These are phyloP conservation scores for Beris morrisii DNA, from an alignment of 2,888 invertebrate genomes.

Conservation along the genomic window DNA sequence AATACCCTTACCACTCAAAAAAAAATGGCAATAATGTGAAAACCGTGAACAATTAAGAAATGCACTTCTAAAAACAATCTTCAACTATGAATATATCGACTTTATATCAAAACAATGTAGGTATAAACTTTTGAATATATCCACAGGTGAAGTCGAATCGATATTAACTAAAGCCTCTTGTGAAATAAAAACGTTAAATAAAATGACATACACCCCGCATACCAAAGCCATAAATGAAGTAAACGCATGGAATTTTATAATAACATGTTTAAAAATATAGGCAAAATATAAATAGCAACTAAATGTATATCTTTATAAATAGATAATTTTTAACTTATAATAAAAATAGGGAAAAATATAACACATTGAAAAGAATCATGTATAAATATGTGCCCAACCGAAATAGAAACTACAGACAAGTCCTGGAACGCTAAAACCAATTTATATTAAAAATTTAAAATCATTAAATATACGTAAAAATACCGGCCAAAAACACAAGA, in stretches of 20 bases:
- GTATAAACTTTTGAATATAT: not conserved
- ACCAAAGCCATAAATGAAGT: constrained; percentile 39
- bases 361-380: constrained; percentile 2
- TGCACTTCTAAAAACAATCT: too few relatives aligned
- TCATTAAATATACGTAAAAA: constrained; percentile 37
- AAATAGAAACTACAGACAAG: not conserved
- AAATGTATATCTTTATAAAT: constrained; percentile 36
- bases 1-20: too few relatives aligned
- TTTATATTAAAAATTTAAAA: constrained; percentile 34
- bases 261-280: constrained; percentile 20
- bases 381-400: constrained; percentile 27
- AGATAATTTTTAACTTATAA: constrained; percentile 30
- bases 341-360: constrained; percentile 13
- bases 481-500: not conserved
- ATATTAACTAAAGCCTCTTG: too few relatives aligned
- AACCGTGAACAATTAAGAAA: too few relatives aligned
- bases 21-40: too few relatives aligned
- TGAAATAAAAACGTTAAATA: constrained; percentile 10
- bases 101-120: not conserved
- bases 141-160: too few relatives aligned
- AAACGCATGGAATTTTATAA: constrained; percentile 22
- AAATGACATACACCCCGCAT: constrained; percentile 33
- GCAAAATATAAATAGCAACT: constrained; percentile 20
- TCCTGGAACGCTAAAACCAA: not conserved
- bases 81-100: too few relatives aligned